Conservation (phyloP, 2,888 invertebrate genomes). For the Ectobius pallidus region DNA sequence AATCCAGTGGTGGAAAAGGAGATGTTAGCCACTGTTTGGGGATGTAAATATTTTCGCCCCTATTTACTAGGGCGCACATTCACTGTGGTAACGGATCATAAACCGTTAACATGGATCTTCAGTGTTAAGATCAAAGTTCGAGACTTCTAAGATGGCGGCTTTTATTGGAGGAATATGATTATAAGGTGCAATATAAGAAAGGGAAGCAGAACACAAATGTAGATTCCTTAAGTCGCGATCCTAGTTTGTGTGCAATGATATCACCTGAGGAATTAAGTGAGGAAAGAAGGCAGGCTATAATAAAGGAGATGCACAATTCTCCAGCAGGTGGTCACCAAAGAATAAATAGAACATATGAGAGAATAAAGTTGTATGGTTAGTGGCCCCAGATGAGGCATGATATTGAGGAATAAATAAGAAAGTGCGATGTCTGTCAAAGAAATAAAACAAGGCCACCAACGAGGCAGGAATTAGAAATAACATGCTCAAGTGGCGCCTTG, state of each 20-base stretch:
- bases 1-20: slow-evolving; percentile 32
- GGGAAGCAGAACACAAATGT: slow-evolving; percentile 13
- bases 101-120: slow-evolving; percentile 23
- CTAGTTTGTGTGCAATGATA: neutral
- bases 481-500: neutral
- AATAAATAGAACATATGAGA: neutral
- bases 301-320: neutral
- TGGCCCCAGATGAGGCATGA: neutral
- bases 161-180: slow-evolving; percentile 26
- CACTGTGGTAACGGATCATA: slow-evolving; percentile 37
- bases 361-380: neutral
- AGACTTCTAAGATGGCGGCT: slow-evolving; percentile 30
- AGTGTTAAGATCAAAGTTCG: slow-evolving; percentile 23
- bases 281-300: neutral
- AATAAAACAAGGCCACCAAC: neutral
- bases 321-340: slow-evolving; percentile 20
- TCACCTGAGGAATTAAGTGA: neutral
- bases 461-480: neutral
- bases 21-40: slow-evolving; percentile 34
- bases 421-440: neutral
- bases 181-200: slow-evolving; percentile 23
- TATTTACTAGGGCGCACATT: slow-evolving; percentile 39
- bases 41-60: slow-evolving; percentile 31
- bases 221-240: slow-evolving; percentile 31
- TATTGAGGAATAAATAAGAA: neutral